Base-by-base conservation (phyloP, 2,888 invertebrate species). In the Ernsta delagoae region DNA sequence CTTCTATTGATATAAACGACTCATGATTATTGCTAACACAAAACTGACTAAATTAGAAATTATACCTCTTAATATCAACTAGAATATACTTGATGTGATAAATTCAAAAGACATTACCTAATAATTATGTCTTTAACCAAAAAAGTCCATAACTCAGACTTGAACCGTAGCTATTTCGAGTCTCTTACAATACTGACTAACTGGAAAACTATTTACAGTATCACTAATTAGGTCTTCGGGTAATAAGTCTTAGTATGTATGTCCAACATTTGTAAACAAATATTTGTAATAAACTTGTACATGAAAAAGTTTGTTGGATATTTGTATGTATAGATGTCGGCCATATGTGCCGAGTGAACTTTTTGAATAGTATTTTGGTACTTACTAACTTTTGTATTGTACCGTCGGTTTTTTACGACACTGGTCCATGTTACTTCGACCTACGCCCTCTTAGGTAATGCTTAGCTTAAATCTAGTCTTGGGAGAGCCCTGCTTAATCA, bases 311-410 rank as follows among this genome's bases (percentile, higher is more conserved):
- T 59, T 65, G 67, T 65, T 56, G 56, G 70, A 66, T 65, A 65
- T 50, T 70, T 71, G 39, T 41, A 41, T 65, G 62, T 65, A 36
- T 57, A 56, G 53, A 70, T 69, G 69, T 77, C 77, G 71, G 73
- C 76, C 73, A 74, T 78, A 75, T 70, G 59, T 61, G 59, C 70
- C 67, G 74, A 76, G 67, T 73, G 73, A 70, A 75, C 78, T 73
- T 83, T 82, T 86, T 81, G 84, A 82, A 87, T 88, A 85, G 83
- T 90, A 89, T 91, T 90, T 92, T 91, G 90, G 90, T 91, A 43
- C 43, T 43, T 41, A 9, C 3, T 43, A 43, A 84, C 74, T 90
- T 91, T 91, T 92, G 89, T 92, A 91, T 86, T 88, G 76, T 83
- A 75, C 80, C 78, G 89, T 90, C 88, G 87, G 76, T 73, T 79